These are phyloP conservation scores for Pseudoatta argentina DNA, from an alignment of 1,140 invertebrate genomes.

Conservation along the genomic window DNA sequence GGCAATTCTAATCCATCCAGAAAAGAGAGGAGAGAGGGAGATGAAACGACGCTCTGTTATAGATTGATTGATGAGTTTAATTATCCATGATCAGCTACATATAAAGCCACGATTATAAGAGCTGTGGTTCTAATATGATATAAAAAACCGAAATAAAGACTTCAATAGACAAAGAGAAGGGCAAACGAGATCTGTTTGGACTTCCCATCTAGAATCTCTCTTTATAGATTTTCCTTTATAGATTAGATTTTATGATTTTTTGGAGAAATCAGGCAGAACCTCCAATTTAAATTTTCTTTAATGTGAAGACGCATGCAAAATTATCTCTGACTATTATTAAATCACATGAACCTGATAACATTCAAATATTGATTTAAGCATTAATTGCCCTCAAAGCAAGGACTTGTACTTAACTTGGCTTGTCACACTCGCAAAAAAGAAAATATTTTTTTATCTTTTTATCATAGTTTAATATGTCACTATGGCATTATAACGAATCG, in stretches of 20 bases:
- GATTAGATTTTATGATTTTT: neutral
- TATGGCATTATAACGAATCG: neutral
- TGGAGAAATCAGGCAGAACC: neutral
- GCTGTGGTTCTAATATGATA: neutral
- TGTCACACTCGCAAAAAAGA: neutral
- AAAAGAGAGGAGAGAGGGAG: neutral
- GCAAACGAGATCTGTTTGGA: neutral
- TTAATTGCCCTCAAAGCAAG: neutral
- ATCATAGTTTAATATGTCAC: neutral
- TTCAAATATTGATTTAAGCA: neutral
- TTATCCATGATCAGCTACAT: conserved; percentile 2
- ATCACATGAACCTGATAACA: neutral
- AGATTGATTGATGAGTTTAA: conserved; percentile 21
- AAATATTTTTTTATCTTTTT: neutral
- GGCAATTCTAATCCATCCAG: conserved; percentile 18
- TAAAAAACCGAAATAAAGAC: neutral
- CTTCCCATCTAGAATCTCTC: neutral
- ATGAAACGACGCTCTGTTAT: conserved; percentile 23
- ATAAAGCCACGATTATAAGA: conserved; percentile 4
- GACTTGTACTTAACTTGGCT: neutral
- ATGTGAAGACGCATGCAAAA: neutral
- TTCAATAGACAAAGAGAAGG: neutral
- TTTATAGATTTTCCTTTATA: neutral
- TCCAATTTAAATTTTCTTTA: neutral
- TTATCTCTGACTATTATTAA: neutral